Conservation (phyloP, 2,113 vertebrate genomes). For the Phycodurus eques region DNA sequence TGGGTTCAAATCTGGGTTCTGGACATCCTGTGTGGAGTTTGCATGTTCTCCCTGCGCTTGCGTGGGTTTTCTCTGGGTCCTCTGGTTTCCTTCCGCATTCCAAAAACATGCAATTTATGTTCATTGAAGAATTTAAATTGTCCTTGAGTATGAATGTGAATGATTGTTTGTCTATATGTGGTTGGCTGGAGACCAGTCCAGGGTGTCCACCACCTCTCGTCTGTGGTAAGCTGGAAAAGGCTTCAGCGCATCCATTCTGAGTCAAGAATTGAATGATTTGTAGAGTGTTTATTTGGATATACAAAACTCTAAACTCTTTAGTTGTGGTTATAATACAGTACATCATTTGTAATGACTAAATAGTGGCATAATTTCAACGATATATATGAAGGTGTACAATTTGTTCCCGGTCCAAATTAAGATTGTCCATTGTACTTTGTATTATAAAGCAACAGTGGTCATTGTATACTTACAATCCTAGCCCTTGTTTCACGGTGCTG, state of each 20-base stretch:
- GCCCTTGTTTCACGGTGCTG: conserved; percentile 32
- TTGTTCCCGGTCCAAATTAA: not conserved
- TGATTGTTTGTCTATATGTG: too few species aligned
- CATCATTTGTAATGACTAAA: not conserved
- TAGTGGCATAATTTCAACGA: not conserved
- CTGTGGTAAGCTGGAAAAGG: too few species aligned
- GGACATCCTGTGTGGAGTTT: too few species aligned
- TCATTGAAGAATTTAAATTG: too few species aligned
- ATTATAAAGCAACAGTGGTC: conserved; percentile 11
- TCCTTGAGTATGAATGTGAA: too few species aligned
- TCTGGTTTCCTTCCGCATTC: too few species aligned
- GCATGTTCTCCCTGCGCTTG: too few species aligned
- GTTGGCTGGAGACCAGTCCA: too few species aligned
- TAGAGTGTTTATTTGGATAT: not conserved
- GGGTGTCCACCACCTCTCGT: too few species aligned
- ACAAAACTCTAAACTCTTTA: not conserved
- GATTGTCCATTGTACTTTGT: conserved; percentile 15
- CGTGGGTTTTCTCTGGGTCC: too few species aligned
- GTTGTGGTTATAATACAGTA: not conserved
- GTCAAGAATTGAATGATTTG: not conserved
- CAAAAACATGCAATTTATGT: too few species aligned
- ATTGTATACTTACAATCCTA: conserved; percentile 15
- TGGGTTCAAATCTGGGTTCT: too few species aligned
- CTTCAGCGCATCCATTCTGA: not conserved
- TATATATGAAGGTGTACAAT: not conserved